These are phyloP conservation scores for Chrysina gloriosa DNA, from an alignment of 2,888 invertebrate species.

Conservation along the genomic window DNA sequence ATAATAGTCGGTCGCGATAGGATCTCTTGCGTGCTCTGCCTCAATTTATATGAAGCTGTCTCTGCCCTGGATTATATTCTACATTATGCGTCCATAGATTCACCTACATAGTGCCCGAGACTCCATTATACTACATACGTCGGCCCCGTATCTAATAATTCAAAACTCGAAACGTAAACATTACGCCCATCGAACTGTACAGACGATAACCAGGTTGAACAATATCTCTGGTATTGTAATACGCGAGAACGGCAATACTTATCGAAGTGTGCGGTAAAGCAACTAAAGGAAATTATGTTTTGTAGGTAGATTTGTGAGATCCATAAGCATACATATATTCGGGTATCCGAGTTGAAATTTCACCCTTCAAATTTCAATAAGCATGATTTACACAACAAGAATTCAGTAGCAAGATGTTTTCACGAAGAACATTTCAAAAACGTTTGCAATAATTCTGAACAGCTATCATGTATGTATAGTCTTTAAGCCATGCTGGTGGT, in stretches of 20 bases:
- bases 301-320: neutral
- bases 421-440: too few species aligned
- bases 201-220: slow-evolving; percentile 27
- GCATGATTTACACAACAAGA: too few species aligned
- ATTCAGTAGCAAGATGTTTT: too few species aligned
- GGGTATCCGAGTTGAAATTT: neutral
- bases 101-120: slow-evolving; percentile 8
- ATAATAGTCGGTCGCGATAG: slow-evolving; percentile 59
- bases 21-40: slow-evolving; percentile 60
- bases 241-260: neutral
- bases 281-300: neutral
- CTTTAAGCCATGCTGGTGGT: too few species aligned
- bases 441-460: too few species aligned
- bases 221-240: slow-evolving; percentile 30
- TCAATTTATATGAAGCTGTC: slow-evolving; percentile 58
- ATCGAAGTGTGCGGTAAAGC: neutral
- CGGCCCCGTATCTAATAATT: slow-evolving; percentile 37
- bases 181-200: slow-evolving; percentile 32
- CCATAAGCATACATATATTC: neutral
- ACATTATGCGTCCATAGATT: slow-evolving; percentile 41
- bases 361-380: neutral
- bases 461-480: too few species aligned
- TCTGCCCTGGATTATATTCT: slow-evolving; percentile 46
- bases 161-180: slow-evolving; percentile 36
- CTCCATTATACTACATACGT: slow-evolving; percentile 34